A percentile compares a stretch with the other conserved stretches of the same genome.
These are phyloP conservation scores for Porites cylindrica DNA, from an alignment of 92 coral and sea anemone genomes.

Conservation along the genomic window DNA sequence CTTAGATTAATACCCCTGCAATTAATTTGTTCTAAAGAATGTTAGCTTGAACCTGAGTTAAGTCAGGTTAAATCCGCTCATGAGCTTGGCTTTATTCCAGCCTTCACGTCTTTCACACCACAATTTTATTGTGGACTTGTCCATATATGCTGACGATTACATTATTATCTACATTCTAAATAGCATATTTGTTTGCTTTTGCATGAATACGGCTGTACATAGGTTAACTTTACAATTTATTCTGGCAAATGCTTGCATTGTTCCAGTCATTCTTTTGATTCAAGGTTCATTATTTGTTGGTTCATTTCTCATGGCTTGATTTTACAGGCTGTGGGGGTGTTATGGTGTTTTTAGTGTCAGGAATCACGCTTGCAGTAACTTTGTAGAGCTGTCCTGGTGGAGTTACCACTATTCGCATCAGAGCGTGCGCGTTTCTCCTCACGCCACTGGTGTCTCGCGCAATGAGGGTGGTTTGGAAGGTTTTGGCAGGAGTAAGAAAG, in stretches of 20 bases:
- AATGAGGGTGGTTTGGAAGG: slow-evolving; percentile 58
- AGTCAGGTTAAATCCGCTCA: background rate
- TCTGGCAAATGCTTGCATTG: background rate
- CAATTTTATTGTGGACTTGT: slow-evolving; percentile 34
- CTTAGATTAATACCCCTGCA: too few relatives aligned
- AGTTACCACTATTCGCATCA: slow-evolving; percentile 74
- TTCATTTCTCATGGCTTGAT: background rate
- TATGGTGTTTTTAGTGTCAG: background rate
- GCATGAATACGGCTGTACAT: slow-evolving; percentile 18
- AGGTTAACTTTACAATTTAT: slow-evolving; percentile 3
- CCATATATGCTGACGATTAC: slow-evolving; percentile 1
- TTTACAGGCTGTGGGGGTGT: slow-evolving; percentile 11
- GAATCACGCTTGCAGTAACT: slow-evolving; percentile 16
- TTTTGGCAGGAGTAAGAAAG: slow-evolving; percentile 48
- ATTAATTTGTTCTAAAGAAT: background rate
- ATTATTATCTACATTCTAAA: slow-evolving; percentile 6
- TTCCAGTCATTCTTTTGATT: background rate
- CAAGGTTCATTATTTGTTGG: background rate
- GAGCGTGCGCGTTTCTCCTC: slow-evolving; percentile 71
- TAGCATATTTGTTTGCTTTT: background rate
- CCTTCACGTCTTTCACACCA: background rate
- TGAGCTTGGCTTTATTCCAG: background rate
- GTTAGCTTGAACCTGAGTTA: background rate
- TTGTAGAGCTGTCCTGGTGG: slow-evolving; percentile 78
- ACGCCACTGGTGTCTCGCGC: slow-evolving; percentile 80